phyloP scores from a whole-genome alignment of 2,113 vertebrate species.

The Hiodon tergisus region DNA sequence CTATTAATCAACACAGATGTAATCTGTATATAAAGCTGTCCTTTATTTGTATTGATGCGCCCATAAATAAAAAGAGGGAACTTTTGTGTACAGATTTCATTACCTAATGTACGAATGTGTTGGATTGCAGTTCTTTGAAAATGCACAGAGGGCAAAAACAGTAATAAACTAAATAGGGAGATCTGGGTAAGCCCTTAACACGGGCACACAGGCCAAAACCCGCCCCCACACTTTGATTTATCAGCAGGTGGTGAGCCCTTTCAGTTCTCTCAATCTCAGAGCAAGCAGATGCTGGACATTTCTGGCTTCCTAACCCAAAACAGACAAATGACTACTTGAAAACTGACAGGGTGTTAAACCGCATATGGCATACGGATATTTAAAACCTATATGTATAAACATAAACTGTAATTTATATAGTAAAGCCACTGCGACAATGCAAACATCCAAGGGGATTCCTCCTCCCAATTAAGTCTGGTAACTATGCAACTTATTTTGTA shows the following conservation, averaged over 20 bases:
- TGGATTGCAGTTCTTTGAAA: neutral
- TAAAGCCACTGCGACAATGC: too few relatives aligned
- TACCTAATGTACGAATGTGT: conserved; percentile 7
- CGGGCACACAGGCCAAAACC: neutral
- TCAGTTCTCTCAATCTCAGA: neutral
- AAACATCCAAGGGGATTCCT: too few relatives aligned
- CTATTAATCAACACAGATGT: conserved; percentile 20
- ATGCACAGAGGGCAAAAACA: neutral
- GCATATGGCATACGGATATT: too few relatives aligned
- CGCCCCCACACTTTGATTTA: neutral
- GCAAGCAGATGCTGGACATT: too few relatives aligned
- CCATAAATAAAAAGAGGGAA: conserved; percentile 19
- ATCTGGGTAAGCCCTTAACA: neutral
- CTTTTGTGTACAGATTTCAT: conserved; percentile 15
- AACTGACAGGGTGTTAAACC: too few relatives aligned
- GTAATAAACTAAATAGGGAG: neutral
- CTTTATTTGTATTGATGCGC: neutral
- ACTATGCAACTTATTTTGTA: too few relatives aligned
- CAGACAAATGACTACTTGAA: too few relatives aligned
- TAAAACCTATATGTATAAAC: too few relatives aligned
- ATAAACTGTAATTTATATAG: too few relatives aligned
- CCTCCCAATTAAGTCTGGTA: too few relatives aligned
- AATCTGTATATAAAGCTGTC: too few relatives aligned
- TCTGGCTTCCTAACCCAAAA: too few relatives aligned
- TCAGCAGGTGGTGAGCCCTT: neutral